These are phyloP conservation scores for Coilia nasus DNA, from an alignment of 2,797 vertebrate genomes.

Conservation along the genomic window DNA sequence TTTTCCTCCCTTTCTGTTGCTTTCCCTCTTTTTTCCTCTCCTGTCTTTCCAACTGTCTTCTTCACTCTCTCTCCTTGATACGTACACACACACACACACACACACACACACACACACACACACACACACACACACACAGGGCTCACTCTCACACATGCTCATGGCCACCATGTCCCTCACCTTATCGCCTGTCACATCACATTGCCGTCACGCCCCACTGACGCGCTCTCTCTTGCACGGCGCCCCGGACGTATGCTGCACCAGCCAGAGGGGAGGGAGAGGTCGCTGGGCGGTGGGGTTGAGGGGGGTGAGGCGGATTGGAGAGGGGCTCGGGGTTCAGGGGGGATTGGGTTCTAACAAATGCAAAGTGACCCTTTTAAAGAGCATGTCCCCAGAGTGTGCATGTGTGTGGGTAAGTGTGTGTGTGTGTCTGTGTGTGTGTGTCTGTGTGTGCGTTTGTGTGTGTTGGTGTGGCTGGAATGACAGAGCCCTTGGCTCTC, in stretches of 20 bases:
- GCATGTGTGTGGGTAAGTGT: neutral
- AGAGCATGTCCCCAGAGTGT: neutral
- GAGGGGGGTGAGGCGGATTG: too few relatives aligned
- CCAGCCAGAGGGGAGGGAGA: neutral
- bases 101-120: neutral
- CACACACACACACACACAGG: slow-evolving; percentile 1
- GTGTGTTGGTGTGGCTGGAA: neutral
- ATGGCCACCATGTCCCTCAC: neutral
- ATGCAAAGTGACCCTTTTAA: neutral
- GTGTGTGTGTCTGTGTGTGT: neutral
- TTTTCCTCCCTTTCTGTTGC: slow-evolving; percentile 37
- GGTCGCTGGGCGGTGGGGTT: neutral
- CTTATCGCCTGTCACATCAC: slow-evolving; percentile 15
- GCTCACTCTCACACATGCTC: neutral
- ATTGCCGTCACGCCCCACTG: neutral
- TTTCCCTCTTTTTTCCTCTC: neutral
- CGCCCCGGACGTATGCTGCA: neutral
- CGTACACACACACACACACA: slow-evolving; percentile 7
- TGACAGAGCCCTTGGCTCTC: neutral
- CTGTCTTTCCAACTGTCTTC: neutral
- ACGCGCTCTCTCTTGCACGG: neutral
- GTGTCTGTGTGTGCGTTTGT: neutral
- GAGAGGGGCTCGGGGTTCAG: too few relatives aligned
- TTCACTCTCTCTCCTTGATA: neutral
- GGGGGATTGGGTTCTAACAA: neutral